Percentiles rank a stretch among this genome's conserved stretches.
Conservation (phyloP, 2,113 vertebrate genomes). For the Oreochromis niloticus region DNA sequence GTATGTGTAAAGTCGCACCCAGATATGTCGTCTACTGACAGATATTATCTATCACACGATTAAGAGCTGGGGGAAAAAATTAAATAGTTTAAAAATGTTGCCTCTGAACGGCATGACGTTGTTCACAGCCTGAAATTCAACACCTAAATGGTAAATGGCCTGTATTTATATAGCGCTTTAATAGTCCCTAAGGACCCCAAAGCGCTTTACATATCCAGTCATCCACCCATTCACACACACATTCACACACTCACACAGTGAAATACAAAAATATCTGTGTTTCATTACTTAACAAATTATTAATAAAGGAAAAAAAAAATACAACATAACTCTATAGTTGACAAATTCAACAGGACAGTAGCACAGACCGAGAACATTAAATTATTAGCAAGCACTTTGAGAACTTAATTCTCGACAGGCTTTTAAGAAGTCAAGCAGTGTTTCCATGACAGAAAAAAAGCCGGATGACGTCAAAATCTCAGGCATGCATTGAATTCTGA, state of each 20-base stretch:
- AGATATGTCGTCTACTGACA: background rate
- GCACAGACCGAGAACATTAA: background rate
- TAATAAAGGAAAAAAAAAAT: background rate
- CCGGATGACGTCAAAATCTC: constrained; percentile 5
- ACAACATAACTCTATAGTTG: background rate
- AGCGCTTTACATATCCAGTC: too few species aligned
- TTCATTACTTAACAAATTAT: background rate
- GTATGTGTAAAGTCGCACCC: background rate
- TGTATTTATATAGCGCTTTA: too few species aligned
- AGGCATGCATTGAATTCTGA: constrained; percentile 38
- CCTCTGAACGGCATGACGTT: background rate
- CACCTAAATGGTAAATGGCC: too few species aligned
- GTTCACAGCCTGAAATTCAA: background rate
- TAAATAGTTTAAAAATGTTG: background rate
- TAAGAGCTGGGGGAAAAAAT: background rate
- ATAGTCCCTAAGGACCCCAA: too few species aligned
- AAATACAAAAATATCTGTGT: background rate
- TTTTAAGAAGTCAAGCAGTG: background rate
- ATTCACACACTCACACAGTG: too few species aligned
- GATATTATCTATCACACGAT: background rate
- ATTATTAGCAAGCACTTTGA: background rate
- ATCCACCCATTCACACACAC: too few species aligned
- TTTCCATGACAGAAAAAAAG: constrained; percentile 5
- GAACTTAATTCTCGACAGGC: background rate
- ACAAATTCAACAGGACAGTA: background rate